Conservation (phyloP, 2,888 invertebrate genomes). For the Acholoe squamosa region DNA sequence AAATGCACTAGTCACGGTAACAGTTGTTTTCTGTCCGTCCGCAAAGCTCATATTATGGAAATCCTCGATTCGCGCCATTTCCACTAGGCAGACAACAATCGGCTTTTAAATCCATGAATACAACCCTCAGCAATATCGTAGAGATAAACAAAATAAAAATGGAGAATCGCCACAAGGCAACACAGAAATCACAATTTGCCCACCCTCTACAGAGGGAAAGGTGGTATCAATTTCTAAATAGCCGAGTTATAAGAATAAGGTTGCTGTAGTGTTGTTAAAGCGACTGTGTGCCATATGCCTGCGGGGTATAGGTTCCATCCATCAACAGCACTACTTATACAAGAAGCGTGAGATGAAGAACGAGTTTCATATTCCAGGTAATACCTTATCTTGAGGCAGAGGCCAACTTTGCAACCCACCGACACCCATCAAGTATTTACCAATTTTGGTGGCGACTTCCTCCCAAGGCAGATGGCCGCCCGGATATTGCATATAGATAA, state of each 20-base stretch:
- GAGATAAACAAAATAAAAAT: background rate
- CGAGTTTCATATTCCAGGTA: slow-evolving; percentile 33
- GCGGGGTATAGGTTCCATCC: background rate
- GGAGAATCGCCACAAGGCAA: background rate
- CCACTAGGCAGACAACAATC: background rate
- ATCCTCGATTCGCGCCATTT: slow-evolving; percentile 27
- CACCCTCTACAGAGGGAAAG: background rate
- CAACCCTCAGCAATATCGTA: background rate
- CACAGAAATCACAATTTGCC: background rate
- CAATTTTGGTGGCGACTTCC: slow-evolving; percentile 31
- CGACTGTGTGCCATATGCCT: background rate
- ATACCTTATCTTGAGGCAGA: background rate
- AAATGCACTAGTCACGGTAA: slow-evolving; percentile 30
- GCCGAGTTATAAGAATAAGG: background rate
- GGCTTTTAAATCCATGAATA: slow-evolving; percentile 23
- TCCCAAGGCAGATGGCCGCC: slow-evolving; percentile 12
- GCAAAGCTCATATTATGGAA: slow-evolving; percentile 39
- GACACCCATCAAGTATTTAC: slow-evolving; percentile 10
- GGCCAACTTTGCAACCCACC: background rate
- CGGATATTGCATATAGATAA: slow-evolving; percentile 44
- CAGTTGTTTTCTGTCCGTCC: slow-evolving; percentile 29
- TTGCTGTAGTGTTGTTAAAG: background rate
- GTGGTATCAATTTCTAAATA: background rate
- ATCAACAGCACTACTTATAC: background rate
- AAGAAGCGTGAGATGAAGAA: background rate